Percentiles rank a stretch among this genome's conserved stretches.
Conservation (phyloP, 2,113 vertebrate species). For the Callipepla squamata region DNA sequence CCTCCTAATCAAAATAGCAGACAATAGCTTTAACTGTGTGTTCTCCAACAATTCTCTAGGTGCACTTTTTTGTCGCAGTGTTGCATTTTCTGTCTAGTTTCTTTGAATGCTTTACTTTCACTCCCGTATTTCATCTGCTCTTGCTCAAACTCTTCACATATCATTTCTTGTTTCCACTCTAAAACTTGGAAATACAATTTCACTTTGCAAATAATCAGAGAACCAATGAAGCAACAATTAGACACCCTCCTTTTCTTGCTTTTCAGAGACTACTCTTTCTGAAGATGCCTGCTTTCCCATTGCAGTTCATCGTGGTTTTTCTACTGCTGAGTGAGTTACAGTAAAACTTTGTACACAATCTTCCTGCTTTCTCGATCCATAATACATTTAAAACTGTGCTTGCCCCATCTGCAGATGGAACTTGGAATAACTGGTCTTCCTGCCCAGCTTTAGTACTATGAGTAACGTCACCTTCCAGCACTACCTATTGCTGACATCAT, state of each 20-base stretch:
- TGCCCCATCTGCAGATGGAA: conserved; percentile 52
- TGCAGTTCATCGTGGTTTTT: not conserved
- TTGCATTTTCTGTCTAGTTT: not conserved
- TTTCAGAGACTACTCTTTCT: not conserved
- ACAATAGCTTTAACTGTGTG: not conserved
- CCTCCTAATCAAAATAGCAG: not conserved
- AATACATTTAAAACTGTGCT: conserved; percentile 1
- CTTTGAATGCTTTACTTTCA: not conserved
- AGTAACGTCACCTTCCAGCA: not conserved
- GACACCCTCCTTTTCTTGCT: not conserved
- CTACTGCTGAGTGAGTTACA: not conserved
- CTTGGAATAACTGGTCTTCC: not conserved
- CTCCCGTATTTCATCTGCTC: not conserved
- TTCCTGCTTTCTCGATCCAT: not conserved
- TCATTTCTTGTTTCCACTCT: not conserved
- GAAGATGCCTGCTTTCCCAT: not conserved
- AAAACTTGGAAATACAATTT: not conserved
- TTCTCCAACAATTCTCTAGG: not conserved
- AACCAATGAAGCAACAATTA: not conserved
- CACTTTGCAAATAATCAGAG: not conserved
- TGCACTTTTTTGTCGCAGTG: not conserved
- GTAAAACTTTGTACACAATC: not conserved
- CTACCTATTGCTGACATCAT: not conserved
- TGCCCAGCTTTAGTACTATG: not conserved
- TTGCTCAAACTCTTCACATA: not conserved